Evolutionary conservation across 2,797 vertebrate species (phyloP), one percentile per base, ranked within the genome.

Genomic region (Eulemur rubriventer): DNA sequence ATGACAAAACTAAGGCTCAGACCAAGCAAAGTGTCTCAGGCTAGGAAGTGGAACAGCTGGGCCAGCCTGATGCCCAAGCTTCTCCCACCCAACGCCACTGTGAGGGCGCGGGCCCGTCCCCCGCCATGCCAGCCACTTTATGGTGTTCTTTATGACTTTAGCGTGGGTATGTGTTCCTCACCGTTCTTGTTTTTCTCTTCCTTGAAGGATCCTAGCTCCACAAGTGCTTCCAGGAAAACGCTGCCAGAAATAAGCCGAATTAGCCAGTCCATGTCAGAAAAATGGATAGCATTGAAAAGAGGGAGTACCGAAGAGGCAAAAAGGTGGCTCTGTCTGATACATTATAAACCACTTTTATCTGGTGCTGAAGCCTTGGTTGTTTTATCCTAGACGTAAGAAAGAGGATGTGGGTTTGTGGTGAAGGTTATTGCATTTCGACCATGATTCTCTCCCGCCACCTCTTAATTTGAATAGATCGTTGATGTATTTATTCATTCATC

Each of bases 211-310:
- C 11, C 72, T 59, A 81, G 28, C 72, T 85, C 95, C 10, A 67
- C 76, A 43, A 3, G n/a, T 35, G 50, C 63, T 81, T 30, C 86
- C 35, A 85, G 61, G 59, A 98, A 98, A 93, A 91, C 18, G 4
- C 81, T 98, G 80, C 96, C 94, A 88, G 95, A 97, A 97, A 98
- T 98, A 79, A 97, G 69, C 57, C 96, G n/a, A 50, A 87, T 98
- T 48, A 88, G 90, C 43, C 59, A 35, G 35, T 63, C 43, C 0
- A 14, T 91, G 82, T 50, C 46, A 46, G 52, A 98, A 26, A 97
- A 90, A 50, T 98, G 98, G 97, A 89, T 78, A 75, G 84, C 96
- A 59, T 30, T 65, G 61, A 70, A 86, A 73, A 76, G 0, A 55
- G 38, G 92, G 85, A 96, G 55, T 41, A 9, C 55, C 41, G 70